A percentile compares a stretch with the other conserved stretches of the same genome.
Evolutionary conservation across 1,140 invertebrate species (phyloP).

Genomic region (Oncopeltus fasciatus): DNA sequence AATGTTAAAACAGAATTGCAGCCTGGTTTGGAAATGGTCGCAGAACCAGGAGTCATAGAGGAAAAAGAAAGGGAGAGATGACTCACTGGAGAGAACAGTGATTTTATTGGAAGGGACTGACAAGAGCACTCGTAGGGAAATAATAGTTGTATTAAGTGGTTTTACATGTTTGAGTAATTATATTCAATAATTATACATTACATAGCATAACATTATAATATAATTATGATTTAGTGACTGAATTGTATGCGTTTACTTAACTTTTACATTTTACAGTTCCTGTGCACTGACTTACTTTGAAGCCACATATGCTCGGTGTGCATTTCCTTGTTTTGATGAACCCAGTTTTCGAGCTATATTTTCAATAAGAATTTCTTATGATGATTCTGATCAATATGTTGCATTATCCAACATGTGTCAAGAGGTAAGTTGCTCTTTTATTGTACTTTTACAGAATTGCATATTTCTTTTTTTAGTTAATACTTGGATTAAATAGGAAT

Average conservation of each 20-base stretch:
- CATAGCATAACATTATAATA: background rate
- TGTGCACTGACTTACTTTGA: conserved; percentile 38
- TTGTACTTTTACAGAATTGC: background rate
- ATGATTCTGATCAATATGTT: conserved; percentile 33
- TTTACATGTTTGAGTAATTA: background rate
- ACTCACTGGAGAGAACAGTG: too few species aligned
- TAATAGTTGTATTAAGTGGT: background rate
- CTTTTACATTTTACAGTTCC: conserved; percentile 1
- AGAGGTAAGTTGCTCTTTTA: background rate
- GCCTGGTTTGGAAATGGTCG: too few species aligned
- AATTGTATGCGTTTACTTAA: background rate
- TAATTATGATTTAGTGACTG: background rate
- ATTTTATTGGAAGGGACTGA: too few species aligned
- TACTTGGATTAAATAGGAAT: too few species aligned
- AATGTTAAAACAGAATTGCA: too few species aligned
- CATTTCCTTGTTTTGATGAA: conserved; percentile 55
- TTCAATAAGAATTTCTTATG: background rate
- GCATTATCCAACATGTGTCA: background rate
- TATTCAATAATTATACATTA: background rate
- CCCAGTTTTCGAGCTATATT: conserved; percentile 44
- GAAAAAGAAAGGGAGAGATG: too few species aligned
- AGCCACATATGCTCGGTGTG: conserved; percentile 40
- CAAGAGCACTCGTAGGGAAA: too few species aligned
- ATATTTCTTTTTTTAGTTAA: too few species aligned
- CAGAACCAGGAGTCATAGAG: too few species aligned